Evolutionary conservation across 1,140 invertebrate genomes (phyloP).

Genomic region (Octopus sinensis): DNA sequence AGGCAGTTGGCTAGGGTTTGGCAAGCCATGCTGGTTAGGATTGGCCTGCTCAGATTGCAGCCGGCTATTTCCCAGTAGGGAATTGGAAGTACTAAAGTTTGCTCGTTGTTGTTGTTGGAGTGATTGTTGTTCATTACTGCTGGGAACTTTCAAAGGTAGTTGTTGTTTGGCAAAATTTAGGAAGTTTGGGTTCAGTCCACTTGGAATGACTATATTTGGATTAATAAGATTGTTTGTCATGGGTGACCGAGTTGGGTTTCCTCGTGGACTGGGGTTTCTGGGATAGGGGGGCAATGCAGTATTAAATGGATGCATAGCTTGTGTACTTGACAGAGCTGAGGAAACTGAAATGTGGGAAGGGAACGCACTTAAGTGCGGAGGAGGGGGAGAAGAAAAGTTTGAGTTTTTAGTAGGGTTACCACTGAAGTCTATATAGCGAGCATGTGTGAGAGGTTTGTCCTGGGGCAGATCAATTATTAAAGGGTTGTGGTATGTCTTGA

Average conservation of each 20-base stretch:
- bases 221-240: constrained; percentile 9
- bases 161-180: constrained; percentile 10
- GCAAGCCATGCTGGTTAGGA: neutral
- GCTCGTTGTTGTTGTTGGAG: neutral
- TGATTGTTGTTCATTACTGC: neutral
- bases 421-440: constrained; percentile 44
- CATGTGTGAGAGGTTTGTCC: constrained; percentile 50
- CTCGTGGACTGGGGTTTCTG: constrained; percentile 3
- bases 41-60: neutral
- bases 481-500: constrained; percentile 24
- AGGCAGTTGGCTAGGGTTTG: neutral
- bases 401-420: constrained; percentile 17
- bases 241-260: neutral
- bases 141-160: constrained; percentile 6
- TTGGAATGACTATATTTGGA: neutral
- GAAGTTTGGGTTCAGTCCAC: neutral
- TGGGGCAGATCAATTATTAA: constrained; percentile 46
- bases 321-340: neutral
- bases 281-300: constrained; percentile 6
- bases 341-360: neutral
- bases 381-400: neutral
- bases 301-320: constrained; percentile 14
- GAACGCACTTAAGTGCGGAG: neutral
- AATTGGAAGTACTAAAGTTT: neutral
- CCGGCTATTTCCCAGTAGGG: neutral